phyloP scores from a whole-genome alignment of 37 sponge, comb jelly and placozoan genomes.

The Beroe ovata region DNA sequence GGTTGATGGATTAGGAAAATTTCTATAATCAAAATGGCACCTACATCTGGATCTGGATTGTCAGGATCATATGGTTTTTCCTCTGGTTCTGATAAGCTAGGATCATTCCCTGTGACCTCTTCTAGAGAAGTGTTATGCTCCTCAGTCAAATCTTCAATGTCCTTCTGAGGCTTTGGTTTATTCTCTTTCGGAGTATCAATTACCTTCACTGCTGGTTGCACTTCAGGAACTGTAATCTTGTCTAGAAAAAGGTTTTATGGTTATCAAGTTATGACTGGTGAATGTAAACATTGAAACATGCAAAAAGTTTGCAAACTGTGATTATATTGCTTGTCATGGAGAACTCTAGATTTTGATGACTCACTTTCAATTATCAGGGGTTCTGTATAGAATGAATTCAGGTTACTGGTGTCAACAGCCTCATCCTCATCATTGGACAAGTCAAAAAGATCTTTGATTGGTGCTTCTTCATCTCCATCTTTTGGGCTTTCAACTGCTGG shows the following conservation, averaged over 20 bases:
- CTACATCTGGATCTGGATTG: constrained; percentile 34
- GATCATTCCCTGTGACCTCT: background rate
- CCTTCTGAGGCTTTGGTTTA: background rate
- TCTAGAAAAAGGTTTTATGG: no score
- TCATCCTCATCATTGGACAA: constrained; percentile 13
- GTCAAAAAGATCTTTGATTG: background rate
- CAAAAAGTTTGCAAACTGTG: no score
- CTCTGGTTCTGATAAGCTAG: background rate
- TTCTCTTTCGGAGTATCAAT: background rate
- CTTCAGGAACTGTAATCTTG: no score
- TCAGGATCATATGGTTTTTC: constrained; percentile 19
- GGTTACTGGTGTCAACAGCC: background rate
- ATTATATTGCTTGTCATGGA: no score
- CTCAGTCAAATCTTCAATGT: no score
- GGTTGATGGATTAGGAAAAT: no score
- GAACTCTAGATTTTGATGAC: background rate
- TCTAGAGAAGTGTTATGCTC: background rate
- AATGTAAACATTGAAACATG: no score
- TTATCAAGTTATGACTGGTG: no score
- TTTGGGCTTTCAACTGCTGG: background rate
- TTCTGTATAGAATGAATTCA: constrained; percentile 27
- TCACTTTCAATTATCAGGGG: constrained; percentile 14
- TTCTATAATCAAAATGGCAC: no score
- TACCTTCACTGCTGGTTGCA: no score
- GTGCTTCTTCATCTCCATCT: background rate